phyloP scores from a whole-genome alignment of 2,888 invertebrate species.

The Epistrophe eligans region DNA sequence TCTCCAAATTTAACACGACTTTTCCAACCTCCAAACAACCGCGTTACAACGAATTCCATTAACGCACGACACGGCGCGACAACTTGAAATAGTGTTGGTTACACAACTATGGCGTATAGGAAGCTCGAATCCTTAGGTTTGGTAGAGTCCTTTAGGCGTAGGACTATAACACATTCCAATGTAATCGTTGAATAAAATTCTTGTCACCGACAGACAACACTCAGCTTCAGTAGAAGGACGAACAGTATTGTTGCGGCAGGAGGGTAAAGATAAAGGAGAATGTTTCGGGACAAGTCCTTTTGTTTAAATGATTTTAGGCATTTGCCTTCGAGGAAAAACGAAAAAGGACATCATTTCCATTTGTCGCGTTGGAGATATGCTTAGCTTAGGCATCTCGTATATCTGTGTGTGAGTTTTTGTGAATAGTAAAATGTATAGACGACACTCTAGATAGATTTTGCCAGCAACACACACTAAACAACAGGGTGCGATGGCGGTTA shows the following conservation, averaged over 20 bases:
- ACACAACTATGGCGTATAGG: conserved; percentile 28
- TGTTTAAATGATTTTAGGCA: conserved; percentile 74
- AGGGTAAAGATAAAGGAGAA: not conserved
- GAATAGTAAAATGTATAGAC: not conserved
- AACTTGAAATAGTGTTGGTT: conserved; percentile 62
- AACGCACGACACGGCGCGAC: conserved; percentile 63
- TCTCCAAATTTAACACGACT: conserved; percentile 66
- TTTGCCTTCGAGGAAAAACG: conserved; percentile 50
- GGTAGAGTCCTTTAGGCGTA: conserved; percentile 58
- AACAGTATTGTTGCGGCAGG: not conserved
- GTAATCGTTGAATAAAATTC: conserved; percentile 65
- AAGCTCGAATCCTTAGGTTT: conserved; percentile 5
- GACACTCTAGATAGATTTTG: conserved; percentile 15
- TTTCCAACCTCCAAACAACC: conserved; percentile 69
- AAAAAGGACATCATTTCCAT: conserved; percentile 73
- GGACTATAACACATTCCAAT: conserved; percentile 48
- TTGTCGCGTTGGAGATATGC: conserved; percentile 43
- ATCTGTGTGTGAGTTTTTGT: not conserved
- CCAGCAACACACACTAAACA: conserved; percentile 44
- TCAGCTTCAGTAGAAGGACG: not conserved
- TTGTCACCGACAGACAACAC: conserved; percentile 68
- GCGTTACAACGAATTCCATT: conserved; percentile 70
- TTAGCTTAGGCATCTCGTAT: not conserved
- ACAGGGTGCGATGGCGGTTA: conserved; percentile 46
- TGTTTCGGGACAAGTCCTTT: conserved; percentile 59